phyloP scores from a whole-genome alignment of 2,113 vertebrate genomes.

The Phaetusa simplex region DNA sequence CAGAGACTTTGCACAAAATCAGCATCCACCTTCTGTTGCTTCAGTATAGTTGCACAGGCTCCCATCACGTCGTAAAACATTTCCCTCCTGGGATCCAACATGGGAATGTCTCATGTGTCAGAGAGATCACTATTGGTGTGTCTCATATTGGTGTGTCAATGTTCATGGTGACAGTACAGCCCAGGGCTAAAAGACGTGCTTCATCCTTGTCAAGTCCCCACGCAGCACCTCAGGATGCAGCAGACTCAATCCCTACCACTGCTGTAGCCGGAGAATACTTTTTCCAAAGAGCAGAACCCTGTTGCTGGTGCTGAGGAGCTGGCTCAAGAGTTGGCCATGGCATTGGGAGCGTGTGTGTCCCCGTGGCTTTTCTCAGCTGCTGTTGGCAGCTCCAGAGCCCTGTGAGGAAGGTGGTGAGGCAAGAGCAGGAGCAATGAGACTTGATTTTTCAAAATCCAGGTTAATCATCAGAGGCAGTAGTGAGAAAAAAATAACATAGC shows the following conservation, averaged over 20 bases:
- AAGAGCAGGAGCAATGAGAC: neutral
- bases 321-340: neutral
- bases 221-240: neutral
- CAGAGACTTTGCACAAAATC: neutral
- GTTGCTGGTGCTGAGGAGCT: neutral
- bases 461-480: neutral
- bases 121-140: neutral
- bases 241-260: neutral
- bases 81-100: neutral
- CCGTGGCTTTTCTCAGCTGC: neutral
- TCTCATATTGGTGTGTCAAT: neutral
- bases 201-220: neutral
- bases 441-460: neutral
- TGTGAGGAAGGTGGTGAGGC: neutral
- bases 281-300: neutral
- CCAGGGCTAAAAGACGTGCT: neutral
- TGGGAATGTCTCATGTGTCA: neutral
- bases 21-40: neutral
- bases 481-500: neutral
- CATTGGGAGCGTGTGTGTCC: accelerated
- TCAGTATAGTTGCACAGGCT: neutral
- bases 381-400: neutral
- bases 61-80: neutral
- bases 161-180: neutral
- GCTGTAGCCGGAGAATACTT: neutral